A percentile compares a stretch with the other conserved stretches of the same genome.
Evolutionary conservation across 1,140 invertebrate genomes (phyloP).

Genomic region (Brachionus sp.): DNA sequence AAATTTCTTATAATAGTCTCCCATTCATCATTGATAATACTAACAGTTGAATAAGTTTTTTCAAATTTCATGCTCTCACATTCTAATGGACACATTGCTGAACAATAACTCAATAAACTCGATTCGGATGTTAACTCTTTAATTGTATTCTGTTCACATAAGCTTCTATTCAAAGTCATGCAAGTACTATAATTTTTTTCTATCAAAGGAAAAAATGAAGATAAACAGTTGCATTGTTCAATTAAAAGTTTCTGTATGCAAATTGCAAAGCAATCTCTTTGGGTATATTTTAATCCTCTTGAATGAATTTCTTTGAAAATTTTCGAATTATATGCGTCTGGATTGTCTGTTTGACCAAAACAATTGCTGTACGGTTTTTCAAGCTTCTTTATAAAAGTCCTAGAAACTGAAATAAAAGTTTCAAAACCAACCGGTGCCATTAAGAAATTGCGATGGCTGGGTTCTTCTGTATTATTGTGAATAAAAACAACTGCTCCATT

Average conservation of each 20-base stretch:
- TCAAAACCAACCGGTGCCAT: background rate
- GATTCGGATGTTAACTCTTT: background rate
- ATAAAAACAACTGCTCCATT: slow-evolving; percentile 2
- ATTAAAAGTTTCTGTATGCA: background rate
- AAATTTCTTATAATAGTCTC: background rate
- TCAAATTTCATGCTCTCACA: background rate
- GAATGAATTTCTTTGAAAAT: background rate
- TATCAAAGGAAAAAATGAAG: background rate
- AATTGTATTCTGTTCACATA: background rate
- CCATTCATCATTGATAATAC: background rate
- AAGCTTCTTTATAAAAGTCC: background rate
- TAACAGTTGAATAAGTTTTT: background rate
- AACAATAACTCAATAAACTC: background rate
- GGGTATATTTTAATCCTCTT: background rate
- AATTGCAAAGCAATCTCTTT: background rate
- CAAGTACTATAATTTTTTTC: background rate
- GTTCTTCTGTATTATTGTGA: background rate
- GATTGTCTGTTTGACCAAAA: background rate
- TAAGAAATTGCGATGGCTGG: background rate
- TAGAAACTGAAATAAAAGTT: background rate
- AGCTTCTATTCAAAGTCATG: background rate
- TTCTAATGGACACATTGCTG: background rate
- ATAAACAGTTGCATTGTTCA: background rate
- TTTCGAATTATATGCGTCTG: background rate
- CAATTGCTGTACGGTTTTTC: slow-evolving; percentile 9